A percentile compares a stretch with the other conserved stretches of the same genome.
Evolutionary conservation across 2,888 invertebrate genomes (phyloP).

Genomic region (Dione juno): DNA sequence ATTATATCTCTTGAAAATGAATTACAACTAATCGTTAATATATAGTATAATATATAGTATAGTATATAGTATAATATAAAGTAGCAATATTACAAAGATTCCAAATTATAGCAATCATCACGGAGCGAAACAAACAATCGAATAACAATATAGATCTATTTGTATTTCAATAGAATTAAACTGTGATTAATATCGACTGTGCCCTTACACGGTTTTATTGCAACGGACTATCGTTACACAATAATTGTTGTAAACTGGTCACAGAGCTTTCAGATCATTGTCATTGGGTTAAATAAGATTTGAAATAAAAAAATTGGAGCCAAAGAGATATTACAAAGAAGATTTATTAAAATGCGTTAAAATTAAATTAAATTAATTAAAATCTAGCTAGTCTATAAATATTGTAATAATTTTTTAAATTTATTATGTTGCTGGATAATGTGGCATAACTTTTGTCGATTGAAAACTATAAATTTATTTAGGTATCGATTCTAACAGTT

Average conservation of each 20-base stretch:
- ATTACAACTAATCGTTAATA: background rate
- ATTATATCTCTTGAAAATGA: no score
- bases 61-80: no score
- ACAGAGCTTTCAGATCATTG: conserved; percentile 27
- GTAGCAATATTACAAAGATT: background rate
- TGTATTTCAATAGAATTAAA: conserved; percentile 53
- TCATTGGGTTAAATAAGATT: conserved; percentile 4
- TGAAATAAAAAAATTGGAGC: background rate
- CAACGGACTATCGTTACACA: conserved; percentile 40
- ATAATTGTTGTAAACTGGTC: conserved; percentile 28
- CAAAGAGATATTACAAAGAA: background rate
- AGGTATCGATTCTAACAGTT: no score
- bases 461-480: no score
- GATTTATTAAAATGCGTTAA: no score
- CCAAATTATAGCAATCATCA: conserved; percentile 19
- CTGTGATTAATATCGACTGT: conserved; percentile 58
- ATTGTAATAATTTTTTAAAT: no score
- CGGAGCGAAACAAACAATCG: conserved; percentile 24
- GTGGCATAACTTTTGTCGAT: no score
- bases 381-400: no score
- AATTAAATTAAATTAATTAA: no score
- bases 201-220: conserved; percentile 61
- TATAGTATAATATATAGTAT: no score
- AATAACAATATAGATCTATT: conserved; percentile 30
- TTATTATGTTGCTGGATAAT: no score